Conservation (phyloP, 2,797 vertebrate species). For the Alosa sapidissima region DNA sequence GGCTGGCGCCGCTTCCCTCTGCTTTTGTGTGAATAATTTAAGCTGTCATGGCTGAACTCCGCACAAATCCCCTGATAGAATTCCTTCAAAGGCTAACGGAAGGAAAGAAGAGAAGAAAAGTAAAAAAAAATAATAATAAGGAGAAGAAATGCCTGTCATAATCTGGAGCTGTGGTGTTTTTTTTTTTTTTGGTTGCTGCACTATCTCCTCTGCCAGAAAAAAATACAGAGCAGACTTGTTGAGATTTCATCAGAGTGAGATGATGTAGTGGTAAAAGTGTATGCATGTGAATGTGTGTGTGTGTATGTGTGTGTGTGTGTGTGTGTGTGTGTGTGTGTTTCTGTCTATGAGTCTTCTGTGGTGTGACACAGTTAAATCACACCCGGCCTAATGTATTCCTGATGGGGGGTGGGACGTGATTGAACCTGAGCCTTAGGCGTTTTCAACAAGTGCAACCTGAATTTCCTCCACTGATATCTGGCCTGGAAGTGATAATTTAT, state of each 20-base stretch:
- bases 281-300: not conserved
- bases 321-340: not conserved
- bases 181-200: not conserved
- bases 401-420: not conserved
- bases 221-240: not conserved
- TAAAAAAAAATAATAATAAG: not conserved
- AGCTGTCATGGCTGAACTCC: conserved; percentile 45
- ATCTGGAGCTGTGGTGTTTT: conserved; percentile 13
- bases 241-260: not conserved
- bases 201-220: not conserved
- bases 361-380: conserved; percentile 16
- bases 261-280: not conserved
- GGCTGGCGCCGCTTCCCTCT: conserved; percentile 14
- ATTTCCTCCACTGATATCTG: conserved; percentile 4
- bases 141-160: conserved; percentile 22
- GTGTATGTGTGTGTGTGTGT: not conserved
- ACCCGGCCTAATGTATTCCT: not conserved
- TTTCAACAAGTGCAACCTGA: conserved; percentile 12
- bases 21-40: conserved; percentile 44
- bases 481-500: conserved; percentile 17
- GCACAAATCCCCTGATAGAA: conserved; percentile 51
- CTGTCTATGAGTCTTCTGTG: not conserved
- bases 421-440: not conserved
- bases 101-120: not conserved
- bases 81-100: conserved; percentile 29